These are phyloP conservation scores for Pseudopipra pipra DNA, from an alignment of 2,113 vertebrate genomes.

Conservation along the genomic window DNA sequence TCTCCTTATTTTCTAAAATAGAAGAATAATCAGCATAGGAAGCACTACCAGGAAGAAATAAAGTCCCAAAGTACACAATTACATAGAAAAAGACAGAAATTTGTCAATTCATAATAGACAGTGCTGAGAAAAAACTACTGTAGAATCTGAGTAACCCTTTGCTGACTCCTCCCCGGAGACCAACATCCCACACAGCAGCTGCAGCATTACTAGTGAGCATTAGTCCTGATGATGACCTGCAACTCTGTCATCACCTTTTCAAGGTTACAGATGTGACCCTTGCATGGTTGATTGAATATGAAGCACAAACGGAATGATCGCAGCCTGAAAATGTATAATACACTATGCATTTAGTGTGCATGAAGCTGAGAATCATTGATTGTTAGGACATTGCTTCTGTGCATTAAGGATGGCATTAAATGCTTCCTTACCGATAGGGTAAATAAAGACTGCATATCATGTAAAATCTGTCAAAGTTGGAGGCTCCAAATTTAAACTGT, in stretches of 20 bases:
- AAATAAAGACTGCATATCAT: background rate
- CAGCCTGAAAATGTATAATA: constrained; percentile 16
- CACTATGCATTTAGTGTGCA: background rate
- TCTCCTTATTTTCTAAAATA: background rate
- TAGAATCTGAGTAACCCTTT: constrained; percentile 36
- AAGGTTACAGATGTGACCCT: constrained; percentile 57
- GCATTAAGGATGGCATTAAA: background rate
- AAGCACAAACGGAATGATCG: constrained; percentile 34
- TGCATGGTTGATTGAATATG: constrained; percentile 25
- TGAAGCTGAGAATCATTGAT: background rate
- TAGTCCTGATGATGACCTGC: constrained; percentile 44
- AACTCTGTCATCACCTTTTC: constrained; percentile 54
- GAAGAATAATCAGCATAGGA: constrained; percentile 15
- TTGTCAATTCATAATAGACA: constrained; percentile 33
- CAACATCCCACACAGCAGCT: background rate
- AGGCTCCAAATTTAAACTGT: background rate
- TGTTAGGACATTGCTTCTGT: background rate
- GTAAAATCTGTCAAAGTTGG: background rate
- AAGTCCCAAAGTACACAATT: constrained; percentile 55
- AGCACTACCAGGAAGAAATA: constrained; percentile 15
- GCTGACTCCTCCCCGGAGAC: constrained; percentile 10
- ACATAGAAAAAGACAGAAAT: constrained; percentile 24
- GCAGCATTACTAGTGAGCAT: background rate
- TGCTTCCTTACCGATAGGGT: background rate
- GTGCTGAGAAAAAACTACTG: background rate